Conservation (phyloP, 2,113 vertebrate genomes). For the Eidolon helvum region DNA sequence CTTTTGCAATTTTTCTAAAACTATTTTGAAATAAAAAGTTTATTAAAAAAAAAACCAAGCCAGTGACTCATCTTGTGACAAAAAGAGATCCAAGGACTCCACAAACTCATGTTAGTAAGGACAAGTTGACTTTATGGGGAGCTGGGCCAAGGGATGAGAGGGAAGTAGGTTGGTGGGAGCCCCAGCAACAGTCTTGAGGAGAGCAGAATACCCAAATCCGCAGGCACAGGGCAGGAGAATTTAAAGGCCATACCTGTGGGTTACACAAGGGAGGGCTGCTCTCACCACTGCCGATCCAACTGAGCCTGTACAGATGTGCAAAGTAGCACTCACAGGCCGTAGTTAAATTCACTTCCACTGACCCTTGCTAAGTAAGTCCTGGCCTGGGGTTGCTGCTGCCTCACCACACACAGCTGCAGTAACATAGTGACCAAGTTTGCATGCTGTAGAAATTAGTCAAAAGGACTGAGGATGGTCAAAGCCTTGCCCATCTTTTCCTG, state of each 20-base stretch:
- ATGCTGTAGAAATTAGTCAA: not conserved
- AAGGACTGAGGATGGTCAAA: not conserved
- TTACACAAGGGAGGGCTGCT: not conserved
- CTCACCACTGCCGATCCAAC: not conserved
- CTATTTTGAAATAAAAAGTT: not conserved
- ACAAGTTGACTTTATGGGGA: not conserved
- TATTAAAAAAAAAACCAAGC: not conserved
- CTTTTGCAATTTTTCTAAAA: not conserved
- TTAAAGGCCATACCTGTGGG: not conserved
- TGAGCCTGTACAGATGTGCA: not conserved
- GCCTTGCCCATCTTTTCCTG: not conserved
- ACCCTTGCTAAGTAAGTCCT: not conserved
- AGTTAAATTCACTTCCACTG: not conserved
- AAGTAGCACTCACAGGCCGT: not conserved
- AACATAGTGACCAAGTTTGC: not conserved
- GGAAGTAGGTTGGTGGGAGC: not conserved
- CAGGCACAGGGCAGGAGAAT: not conserved
- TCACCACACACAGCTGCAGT: not conserved
- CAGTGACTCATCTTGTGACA: not conserved
- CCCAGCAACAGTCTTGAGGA: not conserved
- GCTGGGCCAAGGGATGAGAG: not conserved
- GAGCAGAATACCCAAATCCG: not conserved
- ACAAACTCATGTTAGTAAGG: not conserved
- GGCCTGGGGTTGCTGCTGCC: not conserved
- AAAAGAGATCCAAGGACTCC: not conserved